Percentiles rank a stretch among this genome's conserved stretches.
These are phyloP conservation scores for Ellobium chinense DNA, from an alignment of 2,888 invertebrate species.

Conservation along the genomic window DNA sequence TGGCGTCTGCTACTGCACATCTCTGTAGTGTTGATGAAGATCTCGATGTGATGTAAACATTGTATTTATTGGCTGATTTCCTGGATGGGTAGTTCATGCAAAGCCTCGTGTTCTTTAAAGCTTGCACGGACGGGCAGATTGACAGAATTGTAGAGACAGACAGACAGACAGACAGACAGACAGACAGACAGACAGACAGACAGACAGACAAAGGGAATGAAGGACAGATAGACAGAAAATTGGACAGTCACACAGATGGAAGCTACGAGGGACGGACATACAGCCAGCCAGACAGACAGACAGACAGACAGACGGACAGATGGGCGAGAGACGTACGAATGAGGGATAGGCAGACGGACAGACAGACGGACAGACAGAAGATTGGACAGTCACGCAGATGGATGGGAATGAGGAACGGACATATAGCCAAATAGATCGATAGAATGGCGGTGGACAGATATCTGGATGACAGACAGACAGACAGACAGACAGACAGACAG, in stretches of 20 bases:
- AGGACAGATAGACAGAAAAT: constrained; percentile 1
- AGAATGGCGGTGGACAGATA: too few relatives aligned
- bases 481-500: constrained; percentile 3
- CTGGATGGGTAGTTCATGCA: too few relatives aligned
- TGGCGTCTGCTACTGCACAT: too few relatives aligned
- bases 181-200: constrained; percentile 20
- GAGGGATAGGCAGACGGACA: neutral
- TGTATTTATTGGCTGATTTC: too few relatives aligned
- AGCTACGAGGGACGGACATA: too few relatives aligned
- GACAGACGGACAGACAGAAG: neutral
- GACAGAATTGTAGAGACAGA: too few relatives aligned
- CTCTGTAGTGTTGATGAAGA: too few relatives aligned
- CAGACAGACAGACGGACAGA: constrained; percentile 13
- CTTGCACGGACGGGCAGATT: neutral
- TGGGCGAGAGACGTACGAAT: neutral
- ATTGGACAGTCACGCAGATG: neutral
- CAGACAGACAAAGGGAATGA: constrained; percentile 1
- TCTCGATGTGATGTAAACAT: too few relatives aligned
- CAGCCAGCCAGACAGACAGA: neutral
- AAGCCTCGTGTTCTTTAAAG: too few relatives aligned
- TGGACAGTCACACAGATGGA: neutral
- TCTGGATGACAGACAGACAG: constrained; percentile 3
- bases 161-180: constrained; percentile 20
- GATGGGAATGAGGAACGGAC: too few relatives aligned
- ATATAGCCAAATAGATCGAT: too few relatives aligned